phyloP scores from a whole-genome alignment of 2,888 invertebrate species.

The Drosophila ezoana region DNA sequence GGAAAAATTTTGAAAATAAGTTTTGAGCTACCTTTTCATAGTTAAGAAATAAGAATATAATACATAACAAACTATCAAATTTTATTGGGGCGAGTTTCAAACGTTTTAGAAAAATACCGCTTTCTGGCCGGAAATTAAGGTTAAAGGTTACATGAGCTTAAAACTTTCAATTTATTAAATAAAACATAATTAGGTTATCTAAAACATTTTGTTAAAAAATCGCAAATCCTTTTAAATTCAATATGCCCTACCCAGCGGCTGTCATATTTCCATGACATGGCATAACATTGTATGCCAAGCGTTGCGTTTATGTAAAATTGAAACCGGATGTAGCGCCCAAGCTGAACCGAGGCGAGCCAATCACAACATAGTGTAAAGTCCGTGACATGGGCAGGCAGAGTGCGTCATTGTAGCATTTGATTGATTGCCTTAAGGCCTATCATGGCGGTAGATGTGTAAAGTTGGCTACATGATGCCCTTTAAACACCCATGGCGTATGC shows the following conservation, averaged over 20 bases:
- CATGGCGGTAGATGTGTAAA: constrained; percentile 29
- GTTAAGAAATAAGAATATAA: no score
- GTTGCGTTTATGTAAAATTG: constrained; percentile 66
- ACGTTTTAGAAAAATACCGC: no score
- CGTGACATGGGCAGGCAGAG: constrained; percentile 19
- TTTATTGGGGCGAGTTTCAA: no score
- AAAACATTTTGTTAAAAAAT: background rate
- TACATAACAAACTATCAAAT: no score
- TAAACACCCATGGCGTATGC: constrained; percentile 51
- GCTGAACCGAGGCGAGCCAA: background rate
- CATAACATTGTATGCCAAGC: constrained; percentile 51
- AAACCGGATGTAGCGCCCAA: constrained; percentile 61
- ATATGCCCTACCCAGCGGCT: background rate
- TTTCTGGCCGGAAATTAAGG: no score
- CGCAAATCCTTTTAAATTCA: background rate
- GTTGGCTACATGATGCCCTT: constrained; percentile 44
- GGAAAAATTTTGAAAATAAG: no score
- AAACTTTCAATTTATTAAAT: background rate
- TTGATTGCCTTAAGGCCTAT: constrained; percentile 69
- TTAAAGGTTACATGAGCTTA: no score
- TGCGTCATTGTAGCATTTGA: constrained; percentile 70
- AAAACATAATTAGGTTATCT: background rate
- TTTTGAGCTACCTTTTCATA: no score
- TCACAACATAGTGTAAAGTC: constrained; percentile 22
- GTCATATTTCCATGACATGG: constrained; percentile 31